Evolutionary conservation across 2,888 invertebrate genomes (phyloP), one percentile per base, ranked within the genome.

Genomic region (Eilema sororculum): DNA sequence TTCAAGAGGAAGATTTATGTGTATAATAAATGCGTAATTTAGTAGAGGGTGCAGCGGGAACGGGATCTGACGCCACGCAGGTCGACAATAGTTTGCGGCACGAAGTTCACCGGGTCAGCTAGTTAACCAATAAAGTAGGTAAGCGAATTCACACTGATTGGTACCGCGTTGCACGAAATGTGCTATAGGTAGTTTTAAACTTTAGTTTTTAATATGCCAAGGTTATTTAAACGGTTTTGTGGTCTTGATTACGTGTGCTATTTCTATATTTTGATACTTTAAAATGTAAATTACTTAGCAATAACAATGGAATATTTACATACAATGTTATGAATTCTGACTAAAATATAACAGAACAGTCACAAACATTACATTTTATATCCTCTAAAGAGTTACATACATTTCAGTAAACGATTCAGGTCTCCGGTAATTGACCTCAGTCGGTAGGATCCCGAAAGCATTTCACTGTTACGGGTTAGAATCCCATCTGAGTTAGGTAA

Each of bases 151-250:
- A 67, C 22, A n/a, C 25, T 33, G 10, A 41, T 37, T 56, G 58
- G 57, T 41, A 68, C 68, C 16, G 58, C 63, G 20, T 63, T 41
- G 57, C 63, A 68, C 68, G 57, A 63, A 68, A 25, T 52, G 41
- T 28, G 28, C 16, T 58, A 0, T 68, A 41, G 37, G n/a, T 52
- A 52, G 20, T 58, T 63, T 63, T 22, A 68, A 58, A 63, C 58
- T 57, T n/a, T 41, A 30, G 13, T 22, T 68, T 41, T 3, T 30
- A 52, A 67, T 68, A 62, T 68, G 24, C 57, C 41, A 46, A 63
- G 63, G 63, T 63, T 63, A 68, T 52, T n/a, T 3, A 57, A 57
- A 63, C 60, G 37, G 37, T 59, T 20, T 28, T 10, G 33, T 24
- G 58, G 41, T 20, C 30, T 58, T 28, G 16, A 37, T 10, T 62